Conservation (phyloP, 2,888 invertebrate genomes). For the Drosophila eohydei region DNA sequence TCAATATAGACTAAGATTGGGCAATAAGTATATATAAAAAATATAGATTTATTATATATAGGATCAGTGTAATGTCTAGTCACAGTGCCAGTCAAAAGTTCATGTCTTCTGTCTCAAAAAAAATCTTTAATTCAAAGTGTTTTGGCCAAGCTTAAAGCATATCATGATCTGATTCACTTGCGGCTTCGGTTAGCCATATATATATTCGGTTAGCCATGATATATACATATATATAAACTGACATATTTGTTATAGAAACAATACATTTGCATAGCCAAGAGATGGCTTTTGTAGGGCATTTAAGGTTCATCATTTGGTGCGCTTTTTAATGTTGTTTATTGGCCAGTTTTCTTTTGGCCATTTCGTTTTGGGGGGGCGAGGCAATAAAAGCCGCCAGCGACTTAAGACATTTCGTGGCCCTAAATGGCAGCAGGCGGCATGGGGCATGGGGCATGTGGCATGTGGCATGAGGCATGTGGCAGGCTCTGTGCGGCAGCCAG, state of each 20-base stretch:
- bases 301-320: neutral
- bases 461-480: conserved; percentile 2
- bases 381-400: conserved; percentile 70
- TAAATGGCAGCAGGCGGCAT: conserved; percentile 30
- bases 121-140: no score
- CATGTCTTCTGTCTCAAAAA: no score
- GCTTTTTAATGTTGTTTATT: neutral
- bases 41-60: neutral
- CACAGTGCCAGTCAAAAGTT: no score
- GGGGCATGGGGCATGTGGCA: conserved; percentile 1
- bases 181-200: no score
- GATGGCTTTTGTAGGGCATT: neutral
- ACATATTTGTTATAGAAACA: neutral
- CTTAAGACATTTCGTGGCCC: conserved; percentile 71
- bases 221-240: neutral
- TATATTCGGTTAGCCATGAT: neutral
- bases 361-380: conserved; percentile 17
- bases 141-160: no score
- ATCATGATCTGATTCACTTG: no score
- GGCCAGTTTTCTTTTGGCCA: conserved; percentile 17
- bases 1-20: neutral
- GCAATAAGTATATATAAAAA: neutral
- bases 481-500: conserved; percentile 10
- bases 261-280: neutral
- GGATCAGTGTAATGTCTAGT: neutral